phyloP scores from a whole-genome alignment of 2,113 vertebrate species.

The Apaloderma vittatum region DNA sequence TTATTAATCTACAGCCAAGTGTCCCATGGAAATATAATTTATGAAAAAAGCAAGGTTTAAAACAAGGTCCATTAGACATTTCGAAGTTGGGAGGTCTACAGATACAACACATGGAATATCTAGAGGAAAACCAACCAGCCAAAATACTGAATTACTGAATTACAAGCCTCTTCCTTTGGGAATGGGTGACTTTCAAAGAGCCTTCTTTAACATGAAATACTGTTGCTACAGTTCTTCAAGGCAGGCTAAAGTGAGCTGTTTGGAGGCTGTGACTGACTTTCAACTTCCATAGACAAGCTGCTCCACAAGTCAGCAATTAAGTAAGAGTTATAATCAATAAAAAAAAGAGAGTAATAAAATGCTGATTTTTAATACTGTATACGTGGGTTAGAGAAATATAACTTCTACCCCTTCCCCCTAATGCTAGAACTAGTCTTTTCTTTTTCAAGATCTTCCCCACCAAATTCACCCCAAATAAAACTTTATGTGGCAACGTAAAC shows the following conservation, averaged over 20 bases:
- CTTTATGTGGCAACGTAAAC: neutral
- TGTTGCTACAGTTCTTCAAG: neutral
- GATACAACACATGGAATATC: neutral
- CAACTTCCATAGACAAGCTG: neutral
- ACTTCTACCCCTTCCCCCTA: neutral
- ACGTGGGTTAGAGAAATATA: neutral
- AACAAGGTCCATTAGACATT: neutral
- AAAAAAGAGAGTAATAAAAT: neutral
- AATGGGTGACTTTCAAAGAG: neutral
- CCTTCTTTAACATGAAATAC: neutral
- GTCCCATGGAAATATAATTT: neutral
- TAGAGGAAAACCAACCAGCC: neutral
- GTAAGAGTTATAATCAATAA: neutral
- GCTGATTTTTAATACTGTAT: neutral
- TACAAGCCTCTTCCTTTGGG: neutral
- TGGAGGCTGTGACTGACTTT: neutral
- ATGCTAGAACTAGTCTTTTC: neutral
- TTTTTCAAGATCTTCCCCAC: neutral
- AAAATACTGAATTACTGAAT: neutral
- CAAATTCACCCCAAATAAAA: neutral
- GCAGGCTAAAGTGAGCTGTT: neutral
- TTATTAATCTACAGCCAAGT: neutral
- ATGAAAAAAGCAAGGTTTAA: neutral
- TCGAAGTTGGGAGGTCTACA: neutral
- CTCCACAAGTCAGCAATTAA: neutral